These are phyloP conservation scores for Bagarius yarrelli DNA, from an alignment of 2,113 vertebrate genomes.

Conservation along the genomic window DNA sequence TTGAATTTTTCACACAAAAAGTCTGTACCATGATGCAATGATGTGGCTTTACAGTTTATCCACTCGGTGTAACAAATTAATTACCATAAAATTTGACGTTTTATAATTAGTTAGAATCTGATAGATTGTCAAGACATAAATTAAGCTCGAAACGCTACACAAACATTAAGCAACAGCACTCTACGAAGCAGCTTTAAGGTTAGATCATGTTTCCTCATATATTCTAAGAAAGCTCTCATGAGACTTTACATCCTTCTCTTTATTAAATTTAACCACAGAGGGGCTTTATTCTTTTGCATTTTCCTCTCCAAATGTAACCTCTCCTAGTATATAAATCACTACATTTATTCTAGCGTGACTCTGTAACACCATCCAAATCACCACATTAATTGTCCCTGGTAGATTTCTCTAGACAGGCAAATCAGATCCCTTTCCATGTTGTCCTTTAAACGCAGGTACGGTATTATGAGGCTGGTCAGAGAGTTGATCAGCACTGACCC, in stretches of 20 bases:
- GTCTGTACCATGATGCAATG: background rate
- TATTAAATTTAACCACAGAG: background rate
- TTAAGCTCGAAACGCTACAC: background rate
- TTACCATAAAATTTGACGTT: background rate
- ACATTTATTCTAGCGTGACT: background rate
- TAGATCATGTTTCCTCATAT: background rate
- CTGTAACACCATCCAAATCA: background rate
- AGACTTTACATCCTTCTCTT: background rate
- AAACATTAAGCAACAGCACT: background rate
- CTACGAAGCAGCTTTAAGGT: background rate
- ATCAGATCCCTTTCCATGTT: background rate
- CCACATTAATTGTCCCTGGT: background rate
- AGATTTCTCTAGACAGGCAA: background rate
- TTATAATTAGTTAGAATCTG: background rate
- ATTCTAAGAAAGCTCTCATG: background rate
- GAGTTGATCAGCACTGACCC: constrained; percentile 7
- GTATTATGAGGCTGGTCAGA: constrained; percentile 11
- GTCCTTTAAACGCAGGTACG: background rate
- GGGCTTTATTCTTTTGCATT: background rate
- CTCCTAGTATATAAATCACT: background rate
- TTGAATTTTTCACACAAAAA: background rate
- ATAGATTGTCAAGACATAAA: background rate
- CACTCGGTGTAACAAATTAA: background rate
- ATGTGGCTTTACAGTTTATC: background rate
- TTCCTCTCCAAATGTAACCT: background rate